These are phyloP conservation scores for Drosophila ogumai DNA, from an alignment of 1,140 invertebrate species.

Conservation along the genomic window DNA sequence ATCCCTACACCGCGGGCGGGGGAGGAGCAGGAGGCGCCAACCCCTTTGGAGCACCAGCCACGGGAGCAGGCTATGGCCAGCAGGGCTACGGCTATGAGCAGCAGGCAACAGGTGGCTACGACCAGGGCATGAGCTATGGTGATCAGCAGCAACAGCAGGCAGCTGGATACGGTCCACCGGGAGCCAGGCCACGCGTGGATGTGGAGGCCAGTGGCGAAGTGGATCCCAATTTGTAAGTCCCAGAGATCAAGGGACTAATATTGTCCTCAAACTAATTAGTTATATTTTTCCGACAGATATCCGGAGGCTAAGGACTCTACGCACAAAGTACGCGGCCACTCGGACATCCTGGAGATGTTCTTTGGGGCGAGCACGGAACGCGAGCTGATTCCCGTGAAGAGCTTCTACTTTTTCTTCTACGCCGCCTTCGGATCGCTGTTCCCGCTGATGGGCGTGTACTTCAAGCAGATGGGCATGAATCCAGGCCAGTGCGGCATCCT, in stretches of 20 bases:
- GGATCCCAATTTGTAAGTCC: constrained; percentile 88
- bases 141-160: constrained; percentile 47
- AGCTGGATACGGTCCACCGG: constrained; percentile 62
- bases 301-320: constrained; percentile 94
- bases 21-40: constrained; percentile 59
- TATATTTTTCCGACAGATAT: constrained; percentile 85
- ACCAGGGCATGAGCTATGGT: constrained; percentile 50
- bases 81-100: constrained; percentile 67
- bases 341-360: constrained; percentile 92
- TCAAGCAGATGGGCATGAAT: constrained; percentile 99
- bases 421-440: constrained; percentile 99
- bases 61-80: constrained; percentile 53
- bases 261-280: not conserved
- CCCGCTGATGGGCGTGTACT: constrained; percentile 99
- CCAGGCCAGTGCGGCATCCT: constrained; percentile 96
- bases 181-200: constrained; percentile 89
- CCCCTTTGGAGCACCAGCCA: constrained; percentile 71
- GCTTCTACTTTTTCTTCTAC: constrained; percentile 99
- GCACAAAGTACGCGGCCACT: constrained; percentile 93
- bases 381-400: constrained; percentile 96
- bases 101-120: constrained; percentile 64
- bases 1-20: constrained; percentile 68
- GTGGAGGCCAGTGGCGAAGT: constrained; percentile 91
- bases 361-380: constrained; percentile 92
- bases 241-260: not conserved